Conservation (phyloP, 2,888 invertebrate species). For the Agrilus cyanescens region DNA sequence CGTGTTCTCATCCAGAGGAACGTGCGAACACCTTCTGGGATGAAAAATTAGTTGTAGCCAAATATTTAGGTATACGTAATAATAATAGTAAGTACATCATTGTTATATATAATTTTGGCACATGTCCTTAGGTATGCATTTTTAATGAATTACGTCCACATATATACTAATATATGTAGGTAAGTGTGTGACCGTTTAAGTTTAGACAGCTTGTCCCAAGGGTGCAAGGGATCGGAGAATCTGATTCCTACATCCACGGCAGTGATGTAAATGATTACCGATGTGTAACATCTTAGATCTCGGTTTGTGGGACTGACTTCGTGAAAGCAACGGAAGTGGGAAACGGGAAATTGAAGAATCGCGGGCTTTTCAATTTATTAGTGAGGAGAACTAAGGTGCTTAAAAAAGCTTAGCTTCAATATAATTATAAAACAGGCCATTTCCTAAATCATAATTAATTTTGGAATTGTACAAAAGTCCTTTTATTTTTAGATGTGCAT, state of each 20-base stretch:
- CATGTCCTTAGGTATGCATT: conserved; percentile 14
- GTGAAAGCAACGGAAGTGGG: too few relatives aligned
- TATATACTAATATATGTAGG: conserved; percentile 11
- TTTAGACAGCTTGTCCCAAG: conserved; percentile 14
- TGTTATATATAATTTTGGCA: conserved; percentile 5
- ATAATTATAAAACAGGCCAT: too few relatives aligned
- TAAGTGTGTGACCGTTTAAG: conserved; percentile 10
- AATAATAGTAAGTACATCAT: not conserved
- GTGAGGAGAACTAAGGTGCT: too few relatives aligned
- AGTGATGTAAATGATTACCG: conserved; percentile 14
- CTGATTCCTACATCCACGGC: conserved; percentile 12
- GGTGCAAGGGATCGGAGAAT: conserved; percentile 10
- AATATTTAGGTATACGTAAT: too few relatives aligned
- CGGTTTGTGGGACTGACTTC: not conserved
- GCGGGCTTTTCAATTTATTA: too few relatives aligned
- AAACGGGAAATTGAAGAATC: too few relatives aligned
- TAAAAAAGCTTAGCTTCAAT: too few relatives aligned
- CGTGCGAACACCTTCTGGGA: too few relatives aligned
- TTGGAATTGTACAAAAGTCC: too few relatives aligned
- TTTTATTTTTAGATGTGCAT: too few relatives aligned
- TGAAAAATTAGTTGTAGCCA: not conserved
- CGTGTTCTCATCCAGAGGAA: too few relatives aligned
- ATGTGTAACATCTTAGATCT: conserved; percentile 1
- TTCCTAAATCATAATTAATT: too few relatives aligned
- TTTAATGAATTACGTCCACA: conserved; percentile 7